These are phyloP conservation scores for Patiria miniata DNA, from an alignment of 35 echinoderm and acorn worm genomes.

Conservation along the genomic window DNA sequence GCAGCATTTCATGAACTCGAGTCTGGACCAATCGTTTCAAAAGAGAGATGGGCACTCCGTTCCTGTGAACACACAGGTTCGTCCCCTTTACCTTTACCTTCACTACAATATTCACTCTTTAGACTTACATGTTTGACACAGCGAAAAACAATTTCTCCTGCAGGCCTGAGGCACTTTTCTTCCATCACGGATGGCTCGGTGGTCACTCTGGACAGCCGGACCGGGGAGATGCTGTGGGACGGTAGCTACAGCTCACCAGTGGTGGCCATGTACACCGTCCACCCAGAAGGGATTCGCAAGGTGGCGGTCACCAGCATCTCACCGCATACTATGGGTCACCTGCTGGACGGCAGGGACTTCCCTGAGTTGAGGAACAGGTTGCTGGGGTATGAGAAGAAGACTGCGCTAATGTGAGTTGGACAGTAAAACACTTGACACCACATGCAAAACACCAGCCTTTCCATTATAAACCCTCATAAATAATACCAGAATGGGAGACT, in stretches of 20 bases:
- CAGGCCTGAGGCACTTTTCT: conserved; percentile 86
- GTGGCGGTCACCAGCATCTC: conserved; percentile 69
- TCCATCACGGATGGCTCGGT: conserved; percentile 82
- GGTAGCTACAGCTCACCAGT: conserved; percentile 85
- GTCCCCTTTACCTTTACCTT: too few species aligned
- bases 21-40: too few species aligned
- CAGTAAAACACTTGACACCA: too few species aligned
- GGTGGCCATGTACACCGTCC: conserved; percentile 76
- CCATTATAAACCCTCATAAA: too few species aligned
- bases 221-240: conserved; percentile 89
- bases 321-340: conserved; percentile 70
- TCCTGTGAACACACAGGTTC: too few species aligned
- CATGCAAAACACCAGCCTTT: too few species aligned
- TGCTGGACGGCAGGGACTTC: conserved; percentile 78
- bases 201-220: conserved; percentile 74
- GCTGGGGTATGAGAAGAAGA: conserved; percentile 63
- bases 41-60: too few species aligned
- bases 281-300: conserved; percentile 82
- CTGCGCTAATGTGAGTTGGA: conserved; percentile 74
- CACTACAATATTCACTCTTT: too few species aligned
- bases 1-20: too few species aligned
- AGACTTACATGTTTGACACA: too few species aligned
- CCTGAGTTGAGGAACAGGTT: conserved; percentile 83
- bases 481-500: too few species aligned
- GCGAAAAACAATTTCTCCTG: too few species aligned